Evolutionary conservation across 2,797 vertebrate species (phyloP).

Genomic region (Sebastes minor): DNA sequence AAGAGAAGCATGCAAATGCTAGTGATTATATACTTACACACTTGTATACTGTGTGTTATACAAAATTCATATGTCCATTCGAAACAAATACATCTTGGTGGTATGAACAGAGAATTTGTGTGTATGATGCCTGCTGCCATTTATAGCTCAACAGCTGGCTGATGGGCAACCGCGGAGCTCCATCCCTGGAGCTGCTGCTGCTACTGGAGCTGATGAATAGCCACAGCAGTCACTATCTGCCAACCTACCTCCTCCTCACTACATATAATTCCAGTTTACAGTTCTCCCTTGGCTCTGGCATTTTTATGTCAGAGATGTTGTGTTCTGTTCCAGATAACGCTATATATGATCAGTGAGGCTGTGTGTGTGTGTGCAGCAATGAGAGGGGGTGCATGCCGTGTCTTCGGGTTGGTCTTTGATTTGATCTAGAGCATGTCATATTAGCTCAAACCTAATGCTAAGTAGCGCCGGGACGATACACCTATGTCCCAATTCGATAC

Average conservation of each 20-base stretch:
- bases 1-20: not conserved
- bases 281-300: constrained; percentile 15
- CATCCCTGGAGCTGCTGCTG: constrained; percentile 37
- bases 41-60: not conserved
- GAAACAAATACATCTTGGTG: not conserved
- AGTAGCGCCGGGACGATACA: not conserved
- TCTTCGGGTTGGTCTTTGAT: not conserved
- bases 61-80: not conserved
- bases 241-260: constrained; percentile 25
- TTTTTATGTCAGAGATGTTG: constrained; percentile 31
- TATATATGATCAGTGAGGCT: constrained; percentile 11
- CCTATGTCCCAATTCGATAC: not conserved
- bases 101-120: constrained; percentile 5
- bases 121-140: constrained; percentile 37
- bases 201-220: constrained; percentile 50
- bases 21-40: not conserved
- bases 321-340: constrained; percentile 5
- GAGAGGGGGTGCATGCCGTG: not conserved
- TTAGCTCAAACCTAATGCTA: constrained; percentile 3
- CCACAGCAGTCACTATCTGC: constrained; percentile 20
- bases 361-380: not conserved
- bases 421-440: not conserved
- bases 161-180: constrained; percentile 6
- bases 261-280: constrained; percentile 47
- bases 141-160: constrained; percentile 55